Percentiles rank a stretch among this genome's conserved stretches.
Conservation (phyloP, 2,888 invertebrate genomes). For the Dusona sp. region DNA sequence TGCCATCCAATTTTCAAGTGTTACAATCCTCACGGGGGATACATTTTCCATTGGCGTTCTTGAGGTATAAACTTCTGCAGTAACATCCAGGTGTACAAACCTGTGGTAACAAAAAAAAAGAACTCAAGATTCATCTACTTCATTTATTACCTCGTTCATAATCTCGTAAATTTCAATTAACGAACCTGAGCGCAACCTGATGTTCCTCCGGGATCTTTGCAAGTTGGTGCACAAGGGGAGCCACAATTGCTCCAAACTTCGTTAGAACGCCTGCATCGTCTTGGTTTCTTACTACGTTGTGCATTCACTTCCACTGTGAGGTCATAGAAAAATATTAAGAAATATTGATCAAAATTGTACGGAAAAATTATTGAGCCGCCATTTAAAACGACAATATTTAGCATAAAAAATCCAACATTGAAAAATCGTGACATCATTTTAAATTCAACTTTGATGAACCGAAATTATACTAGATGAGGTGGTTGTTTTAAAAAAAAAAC, state of each 20-base stretch:
- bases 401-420: not conserved
- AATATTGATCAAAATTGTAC: not conserved
- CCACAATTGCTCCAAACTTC: not conserved
- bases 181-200: slow-evolving; percentile 10
- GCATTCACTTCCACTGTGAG: not conserved
- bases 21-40: not conserved
- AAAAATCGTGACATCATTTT: no score
- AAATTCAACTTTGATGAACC: no score
- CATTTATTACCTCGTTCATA: no score
- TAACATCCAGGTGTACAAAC: not conserved
- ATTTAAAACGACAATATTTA: not conserved
- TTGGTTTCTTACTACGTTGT: not conserved
- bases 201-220: no score
- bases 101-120: not conserved
- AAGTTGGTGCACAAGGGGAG: no score
- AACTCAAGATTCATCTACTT: no score
- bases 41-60: not conserved
- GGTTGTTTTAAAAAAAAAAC: not conserved
- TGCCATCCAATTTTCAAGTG: no score
- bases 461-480: no score
- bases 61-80: not conserved
- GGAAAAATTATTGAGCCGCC: no score
- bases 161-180: not conserved
- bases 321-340: not conserved
- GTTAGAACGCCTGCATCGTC: not conserved